Base-by-base conservation (phyloP, 2,797 vertebrate species). In the Leuciscus waleckii region DNA sequence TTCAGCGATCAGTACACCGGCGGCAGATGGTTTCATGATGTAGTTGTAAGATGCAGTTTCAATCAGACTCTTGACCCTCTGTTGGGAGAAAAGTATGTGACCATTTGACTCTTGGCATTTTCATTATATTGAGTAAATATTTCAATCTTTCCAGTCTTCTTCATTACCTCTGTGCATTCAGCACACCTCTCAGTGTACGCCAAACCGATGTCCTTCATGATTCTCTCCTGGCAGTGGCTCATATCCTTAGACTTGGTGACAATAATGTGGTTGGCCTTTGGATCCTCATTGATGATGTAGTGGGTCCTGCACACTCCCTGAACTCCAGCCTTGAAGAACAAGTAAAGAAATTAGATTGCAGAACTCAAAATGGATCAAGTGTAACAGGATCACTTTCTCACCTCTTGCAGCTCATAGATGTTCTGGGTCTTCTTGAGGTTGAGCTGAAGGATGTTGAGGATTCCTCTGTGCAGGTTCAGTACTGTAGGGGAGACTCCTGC, bases 161-260 rank as follows among this genome's bases (percentile, higher is more conserved):
- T 26, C 7, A 78, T 26, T 94, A 97, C 97, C 93, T 93, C 51
- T 61, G 93, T 87, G 87, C 96, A 97, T 67, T 90, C 90, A n/a
- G 1, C 2, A 63, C 96, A 97, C 0, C 51, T 93, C 5, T 92
- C 67, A 35, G 90, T 75, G 82, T 96, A 95, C 32, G 93, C 91
- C 90, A 95, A 89, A 68, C 97, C 96, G 1, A 95, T 90, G 83
- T 95, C 90, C 89, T 95, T 92, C 1, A 93, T 65, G 79, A 95
- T 93, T 89, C 90, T 95, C 67, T 96, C 92, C n/a, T 94, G 91
- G 83, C 95, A 96, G 21, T 93, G 91, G 86, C 89, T 92, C 49
- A 96, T 87, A 83, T 96, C 94, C 88, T 94, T 95, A 79, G 95
- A 94, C 91, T 95, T 96, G 86, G 90, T 92, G 84, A 96, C 89